phyloP scores from a whole-genome alignment of 2,797 vertebrate genomes.

The Hylomyscus alleni region DNA sequence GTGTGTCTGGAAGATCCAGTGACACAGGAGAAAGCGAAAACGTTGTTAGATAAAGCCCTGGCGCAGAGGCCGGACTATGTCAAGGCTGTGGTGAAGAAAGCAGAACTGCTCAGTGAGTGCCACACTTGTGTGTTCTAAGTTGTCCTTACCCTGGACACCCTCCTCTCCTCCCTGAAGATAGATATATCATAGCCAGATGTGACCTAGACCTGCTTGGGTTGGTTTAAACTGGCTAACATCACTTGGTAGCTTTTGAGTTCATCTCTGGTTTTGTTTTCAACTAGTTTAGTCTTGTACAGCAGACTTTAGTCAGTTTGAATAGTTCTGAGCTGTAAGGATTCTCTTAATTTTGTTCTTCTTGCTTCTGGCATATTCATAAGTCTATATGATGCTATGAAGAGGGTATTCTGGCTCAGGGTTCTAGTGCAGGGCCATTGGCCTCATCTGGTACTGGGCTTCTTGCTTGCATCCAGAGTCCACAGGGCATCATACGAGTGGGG shows the following conservation, averaged over 20 bases:
- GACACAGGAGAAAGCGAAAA: slow-evolving; percentile 98
- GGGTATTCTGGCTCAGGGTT: neutral
- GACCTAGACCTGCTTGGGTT: neutral
- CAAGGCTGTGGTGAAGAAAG: slow-evolving; percentile 99
- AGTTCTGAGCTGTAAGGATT: neutral
- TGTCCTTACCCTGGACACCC: neutral
- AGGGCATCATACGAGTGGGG: too few relatives aligned
- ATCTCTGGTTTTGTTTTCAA: slow-evolving; percentile 16
- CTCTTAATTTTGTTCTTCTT: neutral
- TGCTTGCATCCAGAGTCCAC: neutral
- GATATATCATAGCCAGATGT: neutral
- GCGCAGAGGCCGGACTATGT: slow-evolving; percentile 98
- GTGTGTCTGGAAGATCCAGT: slow-evolving; percentile 99
- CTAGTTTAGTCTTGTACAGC: slow-evolving; percentile 1
- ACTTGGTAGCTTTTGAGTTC: slow-evolving; percentile 34
- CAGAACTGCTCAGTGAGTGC: slow-evolving; percentile 96
- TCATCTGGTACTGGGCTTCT: neutral
- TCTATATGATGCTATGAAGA: neutral
- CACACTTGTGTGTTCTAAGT: neutral
- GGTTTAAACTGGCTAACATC: neutral
- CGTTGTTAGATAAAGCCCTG: slow-evolving; percentile 97
- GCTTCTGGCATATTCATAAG: neutral
- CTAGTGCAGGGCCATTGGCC: neutral
- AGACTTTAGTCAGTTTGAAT: neutral
- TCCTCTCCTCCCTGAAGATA: neutral